phyloP scores from a whole-genome alignment of 2,797 vertebrate genomes.

The Anguilla pacifica region DNA sequence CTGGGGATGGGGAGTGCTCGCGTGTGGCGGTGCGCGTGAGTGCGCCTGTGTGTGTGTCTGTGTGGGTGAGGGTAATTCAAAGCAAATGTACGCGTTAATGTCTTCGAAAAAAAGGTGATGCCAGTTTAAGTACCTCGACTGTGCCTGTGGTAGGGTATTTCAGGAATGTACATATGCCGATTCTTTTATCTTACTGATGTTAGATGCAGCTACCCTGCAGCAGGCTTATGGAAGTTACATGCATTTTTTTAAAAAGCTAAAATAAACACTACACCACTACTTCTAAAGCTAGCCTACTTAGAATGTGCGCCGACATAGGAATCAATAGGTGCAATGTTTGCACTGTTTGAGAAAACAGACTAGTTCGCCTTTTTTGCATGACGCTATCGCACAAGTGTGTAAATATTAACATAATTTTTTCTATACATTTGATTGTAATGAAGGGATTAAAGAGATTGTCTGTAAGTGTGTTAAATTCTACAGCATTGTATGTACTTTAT shows the following conservation, averaged over 20 bases:
- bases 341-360: not conserved
- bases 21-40: not conserved
- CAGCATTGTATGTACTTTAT: not conserved
- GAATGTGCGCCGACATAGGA: not conserved
- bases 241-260: not conserved
- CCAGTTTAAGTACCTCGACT: conserved; percentile 17
- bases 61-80: conserved; percentile 41
- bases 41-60: not conserved
- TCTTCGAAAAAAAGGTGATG: conserved; percentile 40
- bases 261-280: not conserved
- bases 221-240: not conserved
- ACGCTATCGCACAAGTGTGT: not conserved
- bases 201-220: not conserved
- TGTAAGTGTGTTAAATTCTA: not conserved
- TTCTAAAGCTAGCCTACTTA: not conserved
- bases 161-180: not conserved
- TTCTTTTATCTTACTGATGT: not conserved
- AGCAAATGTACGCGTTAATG: conserved; percentile 48
- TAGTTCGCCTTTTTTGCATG: not conserved
- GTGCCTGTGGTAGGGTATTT: not conserved
- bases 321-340: not conserved
- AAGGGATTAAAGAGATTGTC: conserved; percentile 24
- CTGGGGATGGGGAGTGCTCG: not conserved
- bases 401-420: not conserved
- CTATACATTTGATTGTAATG: conserved; percentile 6